Percentiles rank a stretch among this genome's conserved stretches.
Conservation (phyloP, 2,113 vertebrate genomes). For the Pseudonaja textilis region DNA sequence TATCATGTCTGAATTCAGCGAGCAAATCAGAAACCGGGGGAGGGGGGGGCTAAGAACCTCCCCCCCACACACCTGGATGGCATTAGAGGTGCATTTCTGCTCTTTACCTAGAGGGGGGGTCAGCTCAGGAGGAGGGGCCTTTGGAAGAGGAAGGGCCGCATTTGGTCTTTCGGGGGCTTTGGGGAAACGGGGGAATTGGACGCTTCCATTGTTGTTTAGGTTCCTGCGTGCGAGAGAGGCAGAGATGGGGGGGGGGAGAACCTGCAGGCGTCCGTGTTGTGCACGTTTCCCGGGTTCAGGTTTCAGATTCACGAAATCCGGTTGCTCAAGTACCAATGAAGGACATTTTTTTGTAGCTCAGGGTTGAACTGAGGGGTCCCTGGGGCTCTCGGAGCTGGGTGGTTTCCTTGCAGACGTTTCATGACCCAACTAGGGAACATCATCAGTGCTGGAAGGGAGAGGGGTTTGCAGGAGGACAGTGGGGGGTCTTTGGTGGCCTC, state of each 20-base stretch:
- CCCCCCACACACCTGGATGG: neutral
- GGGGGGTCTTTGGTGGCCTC: too few species aligned
- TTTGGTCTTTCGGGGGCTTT: neutral
- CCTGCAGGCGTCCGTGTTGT: rapidly evolving
- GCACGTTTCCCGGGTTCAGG: neutral
- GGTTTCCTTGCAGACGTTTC: neutral
- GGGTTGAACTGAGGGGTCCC: neutral
- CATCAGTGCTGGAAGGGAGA: neutral
- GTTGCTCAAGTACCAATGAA: neutral
- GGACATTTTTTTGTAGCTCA: neutral
- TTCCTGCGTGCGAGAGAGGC: neutral
- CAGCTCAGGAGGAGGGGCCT: neutral
- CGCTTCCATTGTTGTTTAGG: rapidly evolving
- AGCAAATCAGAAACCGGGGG: neutral
- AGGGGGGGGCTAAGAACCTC: neutral
- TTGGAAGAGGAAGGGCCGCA: neutral
- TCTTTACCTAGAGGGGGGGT: neutral
- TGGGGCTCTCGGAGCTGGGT: too few species aligned
- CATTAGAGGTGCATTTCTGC: neutral
- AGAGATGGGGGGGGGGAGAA: neutral
- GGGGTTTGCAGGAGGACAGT: too few species aligned
- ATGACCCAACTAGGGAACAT: neutral
- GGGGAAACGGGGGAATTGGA: neutral
- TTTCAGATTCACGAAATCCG: neutral
- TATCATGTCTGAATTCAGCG: neutral